A percentile compares a stretch with the other conserved stretches of the same genome.
phyloP scores from a whole-genome alignment of 2,888 invertebrate species.

The Drosophila anceps region DNA sequence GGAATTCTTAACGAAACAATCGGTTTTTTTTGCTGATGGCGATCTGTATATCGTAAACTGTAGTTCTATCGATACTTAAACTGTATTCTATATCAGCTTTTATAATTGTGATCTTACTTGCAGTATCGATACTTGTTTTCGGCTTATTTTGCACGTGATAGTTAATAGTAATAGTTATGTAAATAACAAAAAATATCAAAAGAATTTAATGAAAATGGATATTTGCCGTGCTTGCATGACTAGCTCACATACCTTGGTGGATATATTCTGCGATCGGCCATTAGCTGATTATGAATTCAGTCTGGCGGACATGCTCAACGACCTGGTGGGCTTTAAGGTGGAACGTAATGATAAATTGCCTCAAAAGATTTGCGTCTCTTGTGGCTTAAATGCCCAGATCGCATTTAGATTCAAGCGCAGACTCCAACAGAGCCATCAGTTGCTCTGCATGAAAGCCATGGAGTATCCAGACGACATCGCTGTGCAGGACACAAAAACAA shows the following conservation, averaged over 20 bases:
- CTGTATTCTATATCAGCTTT: not conserved
- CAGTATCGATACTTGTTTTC: constrained; percentile 6
- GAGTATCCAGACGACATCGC: not conserved
- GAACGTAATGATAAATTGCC: constrained; percentile 24
- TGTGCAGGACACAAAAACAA: not conserved
- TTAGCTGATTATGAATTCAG: constrained; percentile 10
- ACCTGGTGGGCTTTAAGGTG: constrained; percentile 19
- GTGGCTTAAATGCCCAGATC: constrained; percentile 18
- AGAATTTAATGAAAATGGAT: constrained; percentile 14
- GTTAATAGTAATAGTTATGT: not conserved
- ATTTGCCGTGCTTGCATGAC: constrained; percentile 37
- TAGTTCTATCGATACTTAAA: constrained; percentile 3
- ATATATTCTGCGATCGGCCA: constrained; percentile 25
- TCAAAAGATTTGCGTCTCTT: constrained; percentile 33
- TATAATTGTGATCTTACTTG: not conserved
- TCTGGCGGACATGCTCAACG: constrained; percentile 37
- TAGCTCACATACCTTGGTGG: constrained; percentile 11
- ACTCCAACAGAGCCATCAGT: constrained; percentile 14
- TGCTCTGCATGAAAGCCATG: constrained; percentile 14
- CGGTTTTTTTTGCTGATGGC: too few relatives aligned
- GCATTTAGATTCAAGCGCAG: constrained; percentile 24
- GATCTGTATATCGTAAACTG: too few relatives aligned
- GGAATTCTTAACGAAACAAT: not conserved
- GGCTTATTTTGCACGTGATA: not conserved
- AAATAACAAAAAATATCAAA: not conserved